Conservation (phyloP, 2,797 vertebrate species). For the Myotis daubentonii region DNA sequence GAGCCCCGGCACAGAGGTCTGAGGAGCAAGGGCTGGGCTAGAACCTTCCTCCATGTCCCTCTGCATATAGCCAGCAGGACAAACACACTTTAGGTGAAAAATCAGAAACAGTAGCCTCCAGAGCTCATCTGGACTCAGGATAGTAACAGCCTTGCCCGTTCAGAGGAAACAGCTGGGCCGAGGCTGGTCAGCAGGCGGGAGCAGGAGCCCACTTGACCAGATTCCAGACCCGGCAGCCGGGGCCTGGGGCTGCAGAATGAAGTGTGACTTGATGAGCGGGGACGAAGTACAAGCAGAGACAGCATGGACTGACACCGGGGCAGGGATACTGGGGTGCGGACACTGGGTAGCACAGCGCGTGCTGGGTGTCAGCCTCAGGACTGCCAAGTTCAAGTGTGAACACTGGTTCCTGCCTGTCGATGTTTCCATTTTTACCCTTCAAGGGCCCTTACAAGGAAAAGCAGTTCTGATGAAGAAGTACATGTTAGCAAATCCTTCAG, state of each 20-base stretch:
- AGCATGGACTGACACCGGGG: background rate
- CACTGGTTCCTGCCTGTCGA: no score
- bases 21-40: background rate
- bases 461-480: background rate
- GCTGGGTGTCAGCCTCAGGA: background rate
- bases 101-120: background rate
- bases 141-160: background rate
- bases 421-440: no score
- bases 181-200: background rate
- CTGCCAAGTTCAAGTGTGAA: no score
- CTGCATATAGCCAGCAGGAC: background rate
- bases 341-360: rapidly evolving
- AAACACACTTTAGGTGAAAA: background rate
- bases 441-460: background rate
- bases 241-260: background rate
- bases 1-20: background rate
- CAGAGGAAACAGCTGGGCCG: background rate
- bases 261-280: background rate
- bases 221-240: background rate
- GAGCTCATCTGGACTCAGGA: background rate
- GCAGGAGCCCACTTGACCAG: background rate
- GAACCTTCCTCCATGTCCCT: background rate
- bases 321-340: background rate
- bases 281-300: background rate
- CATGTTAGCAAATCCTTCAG: background rate